Percentiles rank a stretch among this genome's conserved stretches.
phyloP scores from a whole-genome alignment of 1,140 invertebrate species.

The Diprion similis region DNA sequence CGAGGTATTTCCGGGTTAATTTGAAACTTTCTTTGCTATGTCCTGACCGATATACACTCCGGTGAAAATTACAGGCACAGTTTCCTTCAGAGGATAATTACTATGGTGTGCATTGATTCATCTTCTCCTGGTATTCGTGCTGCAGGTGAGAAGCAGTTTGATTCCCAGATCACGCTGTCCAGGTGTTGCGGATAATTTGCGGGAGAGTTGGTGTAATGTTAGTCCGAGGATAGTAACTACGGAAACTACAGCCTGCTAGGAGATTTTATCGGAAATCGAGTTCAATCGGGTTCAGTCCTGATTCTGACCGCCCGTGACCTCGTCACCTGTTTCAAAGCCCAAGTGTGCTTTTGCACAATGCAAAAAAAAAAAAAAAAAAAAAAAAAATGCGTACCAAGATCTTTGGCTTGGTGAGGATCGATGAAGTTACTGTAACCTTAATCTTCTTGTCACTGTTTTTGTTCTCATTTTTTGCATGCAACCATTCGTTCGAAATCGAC shows the following conservation, averaged over 20 bases:
- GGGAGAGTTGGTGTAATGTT: background rate
- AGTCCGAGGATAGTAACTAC: background rate
- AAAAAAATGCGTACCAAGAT: background rate
- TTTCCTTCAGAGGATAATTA: background rate
- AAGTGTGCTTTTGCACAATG: too few species aligned
- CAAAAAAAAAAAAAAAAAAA: too few species aligned
- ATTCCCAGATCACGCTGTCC: background rate
- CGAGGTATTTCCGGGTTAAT: too few species aligned
- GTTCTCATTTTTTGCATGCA: background rate
- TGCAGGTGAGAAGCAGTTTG: background rate
- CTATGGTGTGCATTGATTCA: background rate
- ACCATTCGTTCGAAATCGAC: background rate
- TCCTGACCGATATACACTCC: too few species aligned
- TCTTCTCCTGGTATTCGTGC: background rate
- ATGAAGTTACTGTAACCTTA: background rate
- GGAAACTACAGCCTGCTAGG: background rate
- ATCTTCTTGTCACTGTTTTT: background rate
- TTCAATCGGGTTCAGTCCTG: background rate
- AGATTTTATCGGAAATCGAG: background rate
- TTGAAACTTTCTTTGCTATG: too few species aligned
- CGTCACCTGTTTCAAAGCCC: too few species aligned
- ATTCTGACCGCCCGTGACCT: too few species aligned
- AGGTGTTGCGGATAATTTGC: background rate
- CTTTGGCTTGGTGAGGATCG: background rate
- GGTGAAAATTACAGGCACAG: background rate